Evolutionary conservation across 2,113 vertebrate species (phyloP).

Genomic region (Lasiurus borealis): DNA sequence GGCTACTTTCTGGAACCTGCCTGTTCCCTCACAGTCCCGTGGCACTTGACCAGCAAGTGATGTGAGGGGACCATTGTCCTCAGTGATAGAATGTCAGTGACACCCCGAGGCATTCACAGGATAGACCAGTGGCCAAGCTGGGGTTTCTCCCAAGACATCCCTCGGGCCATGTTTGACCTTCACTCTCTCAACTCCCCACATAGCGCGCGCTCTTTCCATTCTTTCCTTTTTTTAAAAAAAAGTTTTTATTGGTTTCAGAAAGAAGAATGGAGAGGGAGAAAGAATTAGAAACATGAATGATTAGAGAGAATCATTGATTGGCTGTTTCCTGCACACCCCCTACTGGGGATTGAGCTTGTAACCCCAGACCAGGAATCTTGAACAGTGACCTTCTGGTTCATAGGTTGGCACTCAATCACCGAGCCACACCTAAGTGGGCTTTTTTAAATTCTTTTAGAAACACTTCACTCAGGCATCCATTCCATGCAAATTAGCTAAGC

Average conservation of each 20-base stretch:
- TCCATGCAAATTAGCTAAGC: background rate
- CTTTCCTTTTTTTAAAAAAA: background rate
- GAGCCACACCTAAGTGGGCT: too few species aligned
- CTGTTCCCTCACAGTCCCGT: background rate
- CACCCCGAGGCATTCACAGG: background rate
- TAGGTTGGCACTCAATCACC: too few species aligned
- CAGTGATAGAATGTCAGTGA: background rate
- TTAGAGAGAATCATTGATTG: too few species aligned
- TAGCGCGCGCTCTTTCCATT: background rate
- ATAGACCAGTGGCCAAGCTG: background rate
- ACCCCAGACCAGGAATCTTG: too few species aligned
- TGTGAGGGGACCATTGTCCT: background rate
- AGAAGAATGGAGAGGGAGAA: too few species aligned
- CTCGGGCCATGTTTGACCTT: background rate
- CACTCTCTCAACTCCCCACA: fast-evolving
- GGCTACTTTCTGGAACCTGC: background rate
- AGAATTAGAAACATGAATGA: too few species aligned
- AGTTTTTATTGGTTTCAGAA: too few species aligned
- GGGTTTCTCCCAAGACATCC: background rate
- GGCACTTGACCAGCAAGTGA: background rate
- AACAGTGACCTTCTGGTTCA: too few species aligned
- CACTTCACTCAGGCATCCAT: background rate
- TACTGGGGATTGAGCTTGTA: too few species aligned
- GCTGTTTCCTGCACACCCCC: too few species aligned
- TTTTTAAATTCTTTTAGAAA: background rate